These are phyloP conservation scores for Channallabes apus DNA, from an alignment of 2,797 vertebrate genomes.

Conservation along the genomic window DNA sequence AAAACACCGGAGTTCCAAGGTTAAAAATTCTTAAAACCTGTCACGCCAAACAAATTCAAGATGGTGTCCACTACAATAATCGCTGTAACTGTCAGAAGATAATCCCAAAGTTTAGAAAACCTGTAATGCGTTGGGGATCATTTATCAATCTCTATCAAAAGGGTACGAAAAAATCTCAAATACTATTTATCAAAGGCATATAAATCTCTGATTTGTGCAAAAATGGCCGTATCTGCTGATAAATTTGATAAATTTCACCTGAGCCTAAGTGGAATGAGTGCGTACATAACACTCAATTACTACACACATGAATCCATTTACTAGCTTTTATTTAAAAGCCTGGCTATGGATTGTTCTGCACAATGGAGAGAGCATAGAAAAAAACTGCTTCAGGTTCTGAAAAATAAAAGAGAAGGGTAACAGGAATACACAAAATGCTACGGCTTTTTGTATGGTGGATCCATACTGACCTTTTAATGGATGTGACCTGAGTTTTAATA, in stretches of 20 bases:
- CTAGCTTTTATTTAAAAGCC: slow-evolving; percentile 34
- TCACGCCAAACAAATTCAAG: slow-evolving; percentile 7
- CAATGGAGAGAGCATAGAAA: neutral
- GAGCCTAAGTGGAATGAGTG: slow-evolving; percentile 39
- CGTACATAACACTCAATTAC: slow-evolving; percentile 34
- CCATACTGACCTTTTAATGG: slow-evolving; percentile 15
- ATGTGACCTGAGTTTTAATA: slow-evolving; percentile 38
- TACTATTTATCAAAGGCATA: slow-evolving; percentile 48
- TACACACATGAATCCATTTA: slow-evolving; percentile 19
- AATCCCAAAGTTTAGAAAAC: slow-evolving; percentile 31
- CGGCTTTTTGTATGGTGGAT: neutral
- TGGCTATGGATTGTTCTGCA: neutral
- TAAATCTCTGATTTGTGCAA: slow-evolving; percentile 43
- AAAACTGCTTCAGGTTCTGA: slow-evolving; percentile 11
- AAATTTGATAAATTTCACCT: slow-evolving; percentile 43
- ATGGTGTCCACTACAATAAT: slow-evolving; percentile 21
- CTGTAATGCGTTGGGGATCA: slow-evolving; percentile 25
- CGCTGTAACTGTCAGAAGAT: slow-evolving; percentile 14
- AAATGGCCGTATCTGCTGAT: slow-evolving; percentile 34
- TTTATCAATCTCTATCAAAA: slow-evolving; percentile 44
- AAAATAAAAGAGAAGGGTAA: neutral
- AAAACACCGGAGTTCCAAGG: slow-evolving; percentile 20
- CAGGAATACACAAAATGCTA: slow-evolving; percentile 14
- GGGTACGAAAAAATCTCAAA: slow-evolving; percentile 25
- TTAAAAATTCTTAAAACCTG: neutral